Percentiles rank a stretch among this genome's conserved stretches.
phyloP scores from a whole-genome alignment of 1,140 invertebrate species.

The Conus betulinus region DNA sequence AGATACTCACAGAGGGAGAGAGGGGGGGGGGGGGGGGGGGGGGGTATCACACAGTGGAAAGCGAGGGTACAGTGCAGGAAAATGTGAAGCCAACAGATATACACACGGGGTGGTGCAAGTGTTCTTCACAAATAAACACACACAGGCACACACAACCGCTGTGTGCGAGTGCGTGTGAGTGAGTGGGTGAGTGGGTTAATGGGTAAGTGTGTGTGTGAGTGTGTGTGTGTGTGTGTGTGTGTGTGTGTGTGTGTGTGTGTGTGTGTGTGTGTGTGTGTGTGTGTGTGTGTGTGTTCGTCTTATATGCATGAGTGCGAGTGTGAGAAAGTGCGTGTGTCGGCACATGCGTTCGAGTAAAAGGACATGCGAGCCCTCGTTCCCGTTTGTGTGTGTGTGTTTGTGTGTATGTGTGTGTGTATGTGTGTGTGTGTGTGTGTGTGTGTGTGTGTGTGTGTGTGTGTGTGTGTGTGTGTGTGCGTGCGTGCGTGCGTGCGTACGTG shows the following conservation, averaged over 20 bases:
- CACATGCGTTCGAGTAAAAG: no score
- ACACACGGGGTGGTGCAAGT: no score
- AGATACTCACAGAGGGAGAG: no score
- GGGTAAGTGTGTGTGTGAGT: not conserved
- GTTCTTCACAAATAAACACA: no score
- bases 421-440: not conserved
- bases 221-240: no score
- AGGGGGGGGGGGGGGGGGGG: no score
- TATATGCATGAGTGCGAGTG: not conserved
- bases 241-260: not conserved
- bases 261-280: not conserved
- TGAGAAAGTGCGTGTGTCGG: not conserved
- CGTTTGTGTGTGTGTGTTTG: not conserved
- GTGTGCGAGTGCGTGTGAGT: not conserved
- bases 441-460: not conserved
- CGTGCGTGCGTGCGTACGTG: not conserved
- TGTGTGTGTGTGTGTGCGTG: not conserved
- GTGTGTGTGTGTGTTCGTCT: not conserved
- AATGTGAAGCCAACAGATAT: no score
- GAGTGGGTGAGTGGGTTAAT: not conserved
- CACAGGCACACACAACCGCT: not conserved
- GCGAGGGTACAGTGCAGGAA: no score
- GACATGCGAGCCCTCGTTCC: no score
- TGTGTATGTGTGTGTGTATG: not conserved
- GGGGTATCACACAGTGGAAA: no score